A percentile compares a stretch with the other conserved stretches of the same genome.
These are phyloP conservation scores for Sminthurides bifidus DNA, from an alignment of 1,140 invertebrate genomes.

Conservation along the genomic window DNA sequence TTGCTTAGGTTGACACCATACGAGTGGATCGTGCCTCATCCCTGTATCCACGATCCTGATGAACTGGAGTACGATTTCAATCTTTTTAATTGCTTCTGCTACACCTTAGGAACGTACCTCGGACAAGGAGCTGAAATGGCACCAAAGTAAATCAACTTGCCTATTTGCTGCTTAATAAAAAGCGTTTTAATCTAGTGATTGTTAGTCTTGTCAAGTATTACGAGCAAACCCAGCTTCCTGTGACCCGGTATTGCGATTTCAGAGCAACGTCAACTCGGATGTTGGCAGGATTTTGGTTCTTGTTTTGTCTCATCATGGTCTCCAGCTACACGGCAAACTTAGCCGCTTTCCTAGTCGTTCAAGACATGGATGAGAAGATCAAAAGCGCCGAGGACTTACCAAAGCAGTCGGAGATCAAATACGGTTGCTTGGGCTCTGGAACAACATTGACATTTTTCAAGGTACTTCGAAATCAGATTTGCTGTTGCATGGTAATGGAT, in stretches of 20 bases:
- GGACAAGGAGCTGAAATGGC: constrained; percentile 53
- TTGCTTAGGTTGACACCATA: constrained; percentile 57
- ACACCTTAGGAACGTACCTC: constrained; percentile 69
- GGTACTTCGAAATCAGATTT: constrained; percentile 44
- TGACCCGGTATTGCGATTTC: no score
- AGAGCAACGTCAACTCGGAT: constrained; percentile 4
- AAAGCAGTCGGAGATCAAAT: constrained; percentile 92
- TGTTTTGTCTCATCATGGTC: constrained; percentile 96
- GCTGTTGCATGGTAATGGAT: not conserved
- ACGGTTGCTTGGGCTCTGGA: constrained; percentile 83
- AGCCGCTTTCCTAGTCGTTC: constrained; percentile 92
- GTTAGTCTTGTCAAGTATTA: not conserved
- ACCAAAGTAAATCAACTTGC: constrained; percentile 49
- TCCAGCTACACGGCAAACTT: constrained; percentile 98
- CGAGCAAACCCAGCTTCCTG: no score
- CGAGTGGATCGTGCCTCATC: constrained; percentile 81
- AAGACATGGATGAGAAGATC: constrained; percentile 90
- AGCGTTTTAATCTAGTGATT: not conserved
- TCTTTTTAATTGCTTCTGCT: constrained; percentile 86
- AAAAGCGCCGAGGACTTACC: constrained; percentile 90
- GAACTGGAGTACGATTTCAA: constrained; percentile 82
- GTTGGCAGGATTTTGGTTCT: constrained; percentile 77
- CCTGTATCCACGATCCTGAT: constrained; percentile 62
- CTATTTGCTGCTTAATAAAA: not conserved
- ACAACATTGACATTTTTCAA: constrained; percentile 85